A percentile compares a stretch with the other conserved stretches of the same genome.
Conservation (phyloP, 2,113 vertebrate genomes). For the Melozone crissalis region DNA sequence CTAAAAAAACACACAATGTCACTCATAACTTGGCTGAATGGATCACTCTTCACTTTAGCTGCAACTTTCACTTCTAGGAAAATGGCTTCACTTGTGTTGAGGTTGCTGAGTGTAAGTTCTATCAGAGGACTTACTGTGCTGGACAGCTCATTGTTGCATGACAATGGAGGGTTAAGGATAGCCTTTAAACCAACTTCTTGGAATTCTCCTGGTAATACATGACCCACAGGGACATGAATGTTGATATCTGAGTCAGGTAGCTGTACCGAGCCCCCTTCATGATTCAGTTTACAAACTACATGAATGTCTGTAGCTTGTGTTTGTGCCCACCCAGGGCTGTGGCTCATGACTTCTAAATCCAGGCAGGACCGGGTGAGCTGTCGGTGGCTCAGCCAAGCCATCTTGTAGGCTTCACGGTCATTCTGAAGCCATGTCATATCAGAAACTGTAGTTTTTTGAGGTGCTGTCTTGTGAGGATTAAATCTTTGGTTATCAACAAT, state of each 20-base stretch:
- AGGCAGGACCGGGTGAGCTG: constrained; percentile 91
- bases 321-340: constrained; percentile 94
- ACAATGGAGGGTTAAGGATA: constrained; percentile 85
- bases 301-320: constrained; percentile 88
- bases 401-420: constrained; percentile 92
- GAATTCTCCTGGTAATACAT: constrained; percentile 84
- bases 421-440: constrained; percentile 86
- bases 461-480: constrained; percentile 34
- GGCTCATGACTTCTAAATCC: constrained; percentile 87
- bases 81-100: constrained; percentile 81
- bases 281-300: constrained; percentile 81
- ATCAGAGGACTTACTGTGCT: constrained; percentile 89
- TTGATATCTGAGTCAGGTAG: constrained; percentile 86
- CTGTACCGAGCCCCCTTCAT: constrained; percentile 86
- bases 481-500: constrained; percentile 72
- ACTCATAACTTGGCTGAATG: constrained; percentile 90
- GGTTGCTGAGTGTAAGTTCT: constrained; percentile 88
- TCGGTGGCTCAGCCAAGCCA: constrained; percentile 94
- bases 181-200: constrained; percentile 89
- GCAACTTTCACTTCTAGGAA: constrained; percentile 88
- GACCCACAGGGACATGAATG: constrained; percentile 86
- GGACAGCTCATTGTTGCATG: constrained; percentile 86
- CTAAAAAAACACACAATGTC: constrained; percentile 83
- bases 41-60: constrained; percentile 86
- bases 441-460: constrained; percentile 72